phyloP scores from a whole-genome alignment of 2,888 invertebrate species.

The Emmelina monodactyla region DNA sequence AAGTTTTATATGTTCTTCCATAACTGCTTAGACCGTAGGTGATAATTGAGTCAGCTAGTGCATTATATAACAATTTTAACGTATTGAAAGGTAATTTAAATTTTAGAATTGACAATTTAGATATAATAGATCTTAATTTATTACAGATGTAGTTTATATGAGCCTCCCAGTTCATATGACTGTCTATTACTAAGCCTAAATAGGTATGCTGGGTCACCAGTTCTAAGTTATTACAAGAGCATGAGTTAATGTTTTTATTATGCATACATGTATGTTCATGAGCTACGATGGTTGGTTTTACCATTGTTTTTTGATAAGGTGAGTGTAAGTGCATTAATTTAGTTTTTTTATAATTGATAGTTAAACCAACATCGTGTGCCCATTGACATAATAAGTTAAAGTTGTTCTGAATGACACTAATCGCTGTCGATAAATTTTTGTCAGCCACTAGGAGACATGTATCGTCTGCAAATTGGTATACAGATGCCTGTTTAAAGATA shows the following conservation, averaged over 20 bases:
- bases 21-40: slow-evolving; percentile 2
- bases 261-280: slow-evolving; percentile 3
- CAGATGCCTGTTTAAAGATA: slow-evolving; percentile 1
- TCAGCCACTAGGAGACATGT: slow-evolving; percentile 2
- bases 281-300: neutral
- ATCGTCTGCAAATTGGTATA: slow-evolving; percentile 5
- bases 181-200: slow-evolving; percentile 5
- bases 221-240: neutral
- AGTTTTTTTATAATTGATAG: slow-evolving; percentile 3
- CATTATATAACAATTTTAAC: neutral
- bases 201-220: slow-evolving; percentile 2
- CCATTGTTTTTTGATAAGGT: neutral
- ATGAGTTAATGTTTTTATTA: neutral
- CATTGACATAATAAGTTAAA: neutral
- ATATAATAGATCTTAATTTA: slow-evolving; percentile 4
- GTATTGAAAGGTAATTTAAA: slow-evolving; percentile 1
- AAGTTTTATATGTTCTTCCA: slow-evolving; percentile 2
- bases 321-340: slow-evolving; percentile 4
- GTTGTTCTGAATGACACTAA: neutral
- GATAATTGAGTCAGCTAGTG: slow-evolving; percentile 3
- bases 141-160: slow-evolving; percentile 6
- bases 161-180: slow-evolving; percentile 3
- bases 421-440: neutral
- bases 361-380: slow-evolving; percentile 4
- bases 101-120: slow-evolving; percentile 1